Evolutionary conservation across 2,797 vertebrate genomes (phyloP).

Genomic region (Rhinella marina): DNA sequence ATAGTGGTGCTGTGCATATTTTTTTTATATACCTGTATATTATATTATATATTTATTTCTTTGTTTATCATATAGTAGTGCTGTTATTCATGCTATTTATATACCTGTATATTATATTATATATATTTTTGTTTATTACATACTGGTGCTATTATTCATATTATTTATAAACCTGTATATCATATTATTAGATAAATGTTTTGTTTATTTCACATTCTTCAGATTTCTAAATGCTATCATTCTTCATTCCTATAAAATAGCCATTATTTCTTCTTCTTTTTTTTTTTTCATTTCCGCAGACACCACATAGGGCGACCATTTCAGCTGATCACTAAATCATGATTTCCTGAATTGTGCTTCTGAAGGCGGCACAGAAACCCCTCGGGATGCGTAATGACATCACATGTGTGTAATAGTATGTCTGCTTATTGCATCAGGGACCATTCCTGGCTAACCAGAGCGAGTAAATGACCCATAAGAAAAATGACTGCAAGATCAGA

Average conservation of each 20-base stretch:
- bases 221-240: not conserved
- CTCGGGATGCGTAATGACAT: constrained; percentile 24
- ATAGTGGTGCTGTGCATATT: too few species aligned
- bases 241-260: not conserved
- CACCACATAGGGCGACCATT: not conserved
- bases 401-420: constrained; percentile 35
- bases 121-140: too few species aligned
- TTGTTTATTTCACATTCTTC: not conserved
- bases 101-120: too few species aligned
- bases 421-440: constrained; percentile 46
- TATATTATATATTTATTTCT: too few species aligned
- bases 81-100: too few species aligned
- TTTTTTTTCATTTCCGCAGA: not conserved
- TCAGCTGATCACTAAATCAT: constrained; percentile 33
- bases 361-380: constrained; percentile 1
- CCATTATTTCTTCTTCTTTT: not conserved
- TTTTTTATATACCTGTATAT: not conserved
- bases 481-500: constrained; percentile 33
- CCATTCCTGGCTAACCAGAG: constrained; percentile 26
- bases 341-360: constrained; percentile 12
- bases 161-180: not conserved
- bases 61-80: too few species aligned
- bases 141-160: too few species aligned
- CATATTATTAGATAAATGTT: not conserved
- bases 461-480: constrained; percentile 32